Evolutionary conservation across 2,797 vertebrate species (phyloP).

Genomic region (Epinephelus coioides): DNA sequence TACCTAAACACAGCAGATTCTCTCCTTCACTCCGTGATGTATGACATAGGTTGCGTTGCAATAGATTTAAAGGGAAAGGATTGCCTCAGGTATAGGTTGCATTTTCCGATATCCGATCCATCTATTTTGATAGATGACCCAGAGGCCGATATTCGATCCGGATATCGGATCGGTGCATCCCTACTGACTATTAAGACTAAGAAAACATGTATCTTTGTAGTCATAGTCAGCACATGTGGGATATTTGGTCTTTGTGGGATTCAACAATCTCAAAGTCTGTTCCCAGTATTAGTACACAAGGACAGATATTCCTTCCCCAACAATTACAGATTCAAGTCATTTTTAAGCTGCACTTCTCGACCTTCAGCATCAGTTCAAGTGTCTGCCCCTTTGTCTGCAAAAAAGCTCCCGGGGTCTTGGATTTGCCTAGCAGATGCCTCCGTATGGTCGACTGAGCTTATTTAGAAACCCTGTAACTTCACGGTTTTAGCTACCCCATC

Average conservation of each 20-base stretch:
- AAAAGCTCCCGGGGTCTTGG: constrained; percentile 8
- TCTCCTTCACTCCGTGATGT: no score
- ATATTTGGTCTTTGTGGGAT: constrained; percentile 4
- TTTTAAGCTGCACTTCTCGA: not conserved
- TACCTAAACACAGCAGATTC: no score
- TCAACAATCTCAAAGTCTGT: not conserved
- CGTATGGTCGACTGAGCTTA: constrained; percentile 11
- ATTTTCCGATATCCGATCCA: no score
- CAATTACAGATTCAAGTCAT: not conserved
- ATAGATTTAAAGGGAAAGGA: no score
- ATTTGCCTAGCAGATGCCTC: constrained; percentile 12
- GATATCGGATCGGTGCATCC: no score
- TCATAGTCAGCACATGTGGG: not conserved
- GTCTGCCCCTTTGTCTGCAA: constrained; percentile 1
- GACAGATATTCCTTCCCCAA: not conserved
- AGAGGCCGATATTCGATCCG: no score
- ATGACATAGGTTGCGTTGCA: no score
- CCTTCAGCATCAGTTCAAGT: not conserved
- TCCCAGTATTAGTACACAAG: not conserved
- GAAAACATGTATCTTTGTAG: not conserved
- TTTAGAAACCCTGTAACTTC: constrained; percentile 19
- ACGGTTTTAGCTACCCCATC: not conserved
- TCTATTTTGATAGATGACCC: no score
- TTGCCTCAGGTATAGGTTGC: no score
- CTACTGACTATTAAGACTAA: not conserved